A percentile compares a stretch with the other conserved stretches of the same genome.
Conservation (phyloP, 1,140 invertebrate genomes). For the Lucilia cuprina region DNA sequence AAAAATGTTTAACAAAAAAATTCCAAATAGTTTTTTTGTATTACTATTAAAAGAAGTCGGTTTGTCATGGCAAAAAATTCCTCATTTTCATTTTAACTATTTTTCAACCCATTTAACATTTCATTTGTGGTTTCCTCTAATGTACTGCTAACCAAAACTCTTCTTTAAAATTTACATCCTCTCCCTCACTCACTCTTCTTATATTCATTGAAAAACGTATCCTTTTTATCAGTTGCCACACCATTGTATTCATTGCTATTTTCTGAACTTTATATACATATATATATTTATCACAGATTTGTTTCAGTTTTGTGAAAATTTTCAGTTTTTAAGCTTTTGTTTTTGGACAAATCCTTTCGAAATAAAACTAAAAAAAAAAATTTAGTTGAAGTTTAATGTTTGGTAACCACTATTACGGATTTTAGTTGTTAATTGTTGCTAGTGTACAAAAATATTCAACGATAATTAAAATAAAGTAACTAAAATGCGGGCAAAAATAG, state of each 20-base stretch:
- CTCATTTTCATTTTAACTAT: slow-evolving; percentile 25
- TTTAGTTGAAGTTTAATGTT: not conserved
- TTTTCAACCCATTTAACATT: slow-evolving; percentile 26
- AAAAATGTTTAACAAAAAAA: too few relatives aligned
- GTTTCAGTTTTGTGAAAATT: not conserved
- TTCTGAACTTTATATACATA: too few relatives aligned
- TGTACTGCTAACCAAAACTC: not conserved
- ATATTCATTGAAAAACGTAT: too few relatives aligned
- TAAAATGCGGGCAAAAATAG: not conserved
- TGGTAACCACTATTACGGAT: not conserved
- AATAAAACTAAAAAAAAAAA: not conserved
- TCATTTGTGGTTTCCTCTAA: slow-evolving; percentile 20
- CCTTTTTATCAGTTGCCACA: not conserved
- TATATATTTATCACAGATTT: not conserved
- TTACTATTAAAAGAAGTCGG: too few relatives aligned
- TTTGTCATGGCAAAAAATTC: not conserved
- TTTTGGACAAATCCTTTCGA: not conserved
- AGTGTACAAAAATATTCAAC: not conserved
- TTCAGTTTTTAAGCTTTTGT: not conserved
- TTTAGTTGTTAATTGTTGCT: not conserved
- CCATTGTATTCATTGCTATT: not conserved
- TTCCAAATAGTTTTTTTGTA: too few relatives aligned
- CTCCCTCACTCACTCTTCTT: too few relatives aligned
- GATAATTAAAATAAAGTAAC: not conserved
- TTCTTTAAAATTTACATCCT: too few relatives aligned